Percentiles rank a stretch among this genome's conserved stretches.
Conservation (phyloP, 2,797 vertebrate species). For the Neosalanx taihuensis region DNA sequence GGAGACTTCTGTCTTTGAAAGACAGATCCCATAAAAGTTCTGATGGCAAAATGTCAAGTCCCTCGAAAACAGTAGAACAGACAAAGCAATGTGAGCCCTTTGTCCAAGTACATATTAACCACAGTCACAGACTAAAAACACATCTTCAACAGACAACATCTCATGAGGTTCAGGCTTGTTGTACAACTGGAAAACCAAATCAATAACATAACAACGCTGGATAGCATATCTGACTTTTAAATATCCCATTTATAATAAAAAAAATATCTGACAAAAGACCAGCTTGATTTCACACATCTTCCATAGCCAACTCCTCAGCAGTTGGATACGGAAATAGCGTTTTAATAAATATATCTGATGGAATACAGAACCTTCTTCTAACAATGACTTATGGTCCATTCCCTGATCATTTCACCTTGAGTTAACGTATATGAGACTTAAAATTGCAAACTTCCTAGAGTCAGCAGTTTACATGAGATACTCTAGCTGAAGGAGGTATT, state of each 20-base stretch:
- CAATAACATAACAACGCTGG: too few species aligned
- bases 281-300: background rate
- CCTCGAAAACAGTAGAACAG: conserved; percentile 30
- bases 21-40: conserved; percentile 60
- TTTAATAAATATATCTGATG: background rate
- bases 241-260: background rate
- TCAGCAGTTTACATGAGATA: conserved; percentile 30
- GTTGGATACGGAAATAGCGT: background rate
- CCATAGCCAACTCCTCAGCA: too few species aligned
- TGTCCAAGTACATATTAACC: background rate
- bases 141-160: background rate
- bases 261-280: background rate
- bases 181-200: too few species aligned
- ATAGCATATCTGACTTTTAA: too few species aligned
- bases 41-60: conserved; percentile 64
- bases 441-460: background rate
- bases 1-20: conserved; percentile 41
- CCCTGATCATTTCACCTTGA: background rate
- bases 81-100: background rate
- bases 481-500: conserved; percentile 13
- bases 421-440: background rate
- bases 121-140: background rate
- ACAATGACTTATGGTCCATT: background rate
- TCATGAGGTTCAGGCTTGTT: background rate
- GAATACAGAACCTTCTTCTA: background rate